Evolutionary conservation across 2,113 vertebrate species (phyloP), one percentile per base, ranked within the genome.

Genomic region (Empidonax alnorum): DNA sequence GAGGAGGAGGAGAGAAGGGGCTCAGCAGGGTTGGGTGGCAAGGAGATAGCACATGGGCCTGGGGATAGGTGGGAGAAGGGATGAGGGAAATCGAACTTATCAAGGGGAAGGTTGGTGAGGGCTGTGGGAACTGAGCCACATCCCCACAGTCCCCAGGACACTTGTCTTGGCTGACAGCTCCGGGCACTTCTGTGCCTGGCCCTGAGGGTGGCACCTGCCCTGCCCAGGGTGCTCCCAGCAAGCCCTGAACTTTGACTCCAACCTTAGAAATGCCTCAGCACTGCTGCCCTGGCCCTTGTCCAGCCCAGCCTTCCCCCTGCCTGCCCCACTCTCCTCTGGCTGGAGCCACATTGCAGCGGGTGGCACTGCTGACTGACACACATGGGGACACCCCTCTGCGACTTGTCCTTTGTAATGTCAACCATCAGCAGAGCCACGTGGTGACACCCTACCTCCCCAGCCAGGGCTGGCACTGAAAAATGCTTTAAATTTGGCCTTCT

Each of bases 101-200:
- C 59, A 47, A 10, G 3, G 28, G 33, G 9, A 18, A 31, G 37
- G 33, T 1, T 53, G 12, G 7, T 52, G 66, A 73, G 50, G 3
- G 14, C 24, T 73, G 9, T n/a, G 19, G 11, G 23, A 9, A 12
- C 0, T 1, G 17, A 5, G 5, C 11, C 20, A 47, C 17, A 31
- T 22, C 28, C 20, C 23, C 28, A 6, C 9, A 65, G 31, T 6
- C 19, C 37, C 20, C 9, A 30, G 66, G 66, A 30, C 28, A 44
- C 28, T n/a, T 0, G 0, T 33, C 28, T 18, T 35, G 66, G 39
- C 30, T 67, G 39, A n/a, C 37, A 66, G 37, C 28, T 39, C 37
- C 0, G 0, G 27, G 8, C 7, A 11, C 6, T 27, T 72, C 69
- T 30, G 28, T 41, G 12, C 4, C 3, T 12, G 30, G 33, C 50